Base-by-base conservation (phyloP, 2,888 invertebrate species). In the Congeria kusceri region DNA sequence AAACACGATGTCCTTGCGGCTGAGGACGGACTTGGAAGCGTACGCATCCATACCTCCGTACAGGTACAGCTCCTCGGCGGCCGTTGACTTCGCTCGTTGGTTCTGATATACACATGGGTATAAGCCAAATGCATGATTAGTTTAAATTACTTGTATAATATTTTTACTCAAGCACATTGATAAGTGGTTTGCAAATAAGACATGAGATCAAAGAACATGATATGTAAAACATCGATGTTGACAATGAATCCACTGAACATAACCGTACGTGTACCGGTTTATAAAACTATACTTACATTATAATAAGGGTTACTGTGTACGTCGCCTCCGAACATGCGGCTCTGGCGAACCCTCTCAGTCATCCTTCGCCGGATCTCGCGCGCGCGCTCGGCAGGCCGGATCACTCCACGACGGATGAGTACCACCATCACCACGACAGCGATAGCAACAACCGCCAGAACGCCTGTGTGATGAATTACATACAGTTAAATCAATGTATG, bases 381-480 rank as follows among this genome's bases (percentile, higher is more conserved):
- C 23, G 56, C 72, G 20, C 53, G 39, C 20, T 64, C 64, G 20
- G 27, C 49, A 27, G 65, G 69, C 15, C 61, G 76, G 44, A 64
- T 44, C 25, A 47, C 29, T 5, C 80, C 77, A 11, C 57, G 61
- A 0, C 76, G 72, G 53, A 73, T 70, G 28, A 79, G 65, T 9
- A 72, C 39, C n/a, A 79, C 29, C 61, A 82, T 76, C 13, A 76
- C 29, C 27, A 76, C 46, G 23, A 82, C 23, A 4, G 63, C 65
- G 4, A 82, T 49, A 1, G 76, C 70, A 7, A 69, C 59, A 3
- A 82, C 3, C 15, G 64, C 59, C 2, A 79, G 15, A 7, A 82
- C 49, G 1, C 68, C 82, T 74, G 71, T 27, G 49, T 39, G 20
- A 25, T 58, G 29, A n/a, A 58, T 28, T 27, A 25, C 23, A 27